phyloP scores from a whole-genome alignment of 1,140 invertebrate species.

The Notospermus geniculatus region DNA sequence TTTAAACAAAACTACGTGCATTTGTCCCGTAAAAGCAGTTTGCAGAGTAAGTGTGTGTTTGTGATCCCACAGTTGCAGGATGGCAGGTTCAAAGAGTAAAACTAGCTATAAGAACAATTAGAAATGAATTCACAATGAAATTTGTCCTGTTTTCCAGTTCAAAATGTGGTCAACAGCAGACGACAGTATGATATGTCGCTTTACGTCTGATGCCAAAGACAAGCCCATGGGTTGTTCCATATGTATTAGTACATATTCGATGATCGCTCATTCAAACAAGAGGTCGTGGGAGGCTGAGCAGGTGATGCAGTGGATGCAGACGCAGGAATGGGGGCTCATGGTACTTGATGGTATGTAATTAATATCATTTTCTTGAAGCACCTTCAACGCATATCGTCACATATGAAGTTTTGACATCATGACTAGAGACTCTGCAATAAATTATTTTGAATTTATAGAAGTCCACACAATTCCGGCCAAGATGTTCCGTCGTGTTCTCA shows the following conservation, averaged over 20 bases:
- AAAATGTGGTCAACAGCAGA: constrained; percentile 99
- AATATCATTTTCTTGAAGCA: constrained; percentile 13
- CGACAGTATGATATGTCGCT: constrained; percentile 97
- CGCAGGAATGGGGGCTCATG: constrained; percentile 99
- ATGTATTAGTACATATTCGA: constrained; percentile 98
- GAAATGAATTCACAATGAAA: too few relatives aligned
- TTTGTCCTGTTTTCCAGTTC: constrained; percentile 64
- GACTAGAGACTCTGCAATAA: too few relatives aligned
- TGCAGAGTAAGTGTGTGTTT: too few relatives aligned
- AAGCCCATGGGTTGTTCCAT: constrained; percentile 94
- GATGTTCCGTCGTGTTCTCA: constrained; percentile 97
- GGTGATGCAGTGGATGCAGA: constrained; percentile 98
- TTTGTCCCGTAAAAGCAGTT: too few relatives aligned
- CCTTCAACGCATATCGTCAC: too few relatives aligned
- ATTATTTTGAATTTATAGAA: too few relatives aligned
- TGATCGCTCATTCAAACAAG: constrained; percentile 98
- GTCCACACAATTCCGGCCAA: constrained; percentile 99
- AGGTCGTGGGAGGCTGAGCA: constrained; percentile 96
- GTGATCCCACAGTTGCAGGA: too few relatives aligned
- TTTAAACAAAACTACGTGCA: too few relatives aligned
- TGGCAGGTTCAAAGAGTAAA: too few relatives aligned
- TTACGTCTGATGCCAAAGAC: constrained; percentile 99
- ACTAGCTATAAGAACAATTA: too few relatives aligned
- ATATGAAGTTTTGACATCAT: too few relatives aligned
- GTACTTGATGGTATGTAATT: constrained; percentile 93